Percentiles rank a stretch among this genome's conserved stretches.
phyloP scores from a whole-genome alignment of 1,140 invertebrate species.

The Tetramorium parvispinum region DNA sequence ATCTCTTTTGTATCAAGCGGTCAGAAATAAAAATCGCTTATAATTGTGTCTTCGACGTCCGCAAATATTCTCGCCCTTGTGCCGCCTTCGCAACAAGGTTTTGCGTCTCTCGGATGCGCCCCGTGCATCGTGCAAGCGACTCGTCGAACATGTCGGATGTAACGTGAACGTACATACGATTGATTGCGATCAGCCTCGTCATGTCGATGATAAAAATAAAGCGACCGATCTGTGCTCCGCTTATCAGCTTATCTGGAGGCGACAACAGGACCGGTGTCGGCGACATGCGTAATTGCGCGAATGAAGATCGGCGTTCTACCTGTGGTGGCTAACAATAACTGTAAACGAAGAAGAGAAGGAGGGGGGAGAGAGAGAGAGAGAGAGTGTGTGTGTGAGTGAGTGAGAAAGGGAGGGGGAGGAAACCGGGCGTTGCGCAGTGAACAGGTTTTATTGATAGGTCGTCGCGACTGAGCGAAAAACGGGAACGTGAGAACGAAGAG shows the following conservation, averaged over 20 bases:
- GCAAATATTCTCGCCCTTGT: slow-evolving; percentile 41
- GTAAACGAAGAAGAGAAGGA: neutral
- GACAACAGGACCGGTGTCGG: slow-evolving; percentile 25
- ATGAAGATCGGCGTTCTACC: slow-evolving; percentile 3
- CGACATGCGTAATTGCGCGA: slow-evolving; percentile 36
- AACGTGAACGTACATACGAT: slow-evolving; percentile 2
- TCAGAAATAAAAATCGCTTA: slow-evolving; percentile 51
- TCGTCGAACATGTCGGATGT: neutral
- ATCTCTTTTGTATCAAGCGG: slow-evolving; percentile 30
- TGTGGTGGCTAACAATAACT: slow-evolving; percentile 45
- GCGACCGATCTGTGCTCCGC: slow-evolving; percentile 10
- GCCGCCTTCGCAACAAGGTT: slow-evolving; percentile 5
- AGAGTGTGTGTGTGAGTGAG: neutral
- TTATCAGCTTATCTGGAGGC: neutral
- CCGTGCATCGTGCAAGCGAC: neutral
- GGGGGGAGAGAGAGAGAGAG: neutral
- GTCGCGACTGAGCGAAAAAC: slow-evolving; percentile 64
- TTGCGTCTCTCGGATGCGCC: neutral
- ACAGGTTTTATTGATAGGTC: slow-evolving; percentile 73
- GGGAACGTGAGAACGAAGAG: slow-evolving; percentile 68
- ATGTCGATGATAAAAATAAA: slow-evolving; percentile 28
- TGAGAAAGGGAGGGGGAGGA: neutral
- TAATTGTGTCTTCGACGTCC: slow-evolving; percentile 42
- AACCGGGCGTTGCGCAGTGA: slow-evolving; percentile 51
- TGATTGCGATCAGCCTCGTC: slow-evolving; percentile 37